Conservation (phyloP, 2,113 vertebrate genomes). For the Sander vitreus region DNA sequence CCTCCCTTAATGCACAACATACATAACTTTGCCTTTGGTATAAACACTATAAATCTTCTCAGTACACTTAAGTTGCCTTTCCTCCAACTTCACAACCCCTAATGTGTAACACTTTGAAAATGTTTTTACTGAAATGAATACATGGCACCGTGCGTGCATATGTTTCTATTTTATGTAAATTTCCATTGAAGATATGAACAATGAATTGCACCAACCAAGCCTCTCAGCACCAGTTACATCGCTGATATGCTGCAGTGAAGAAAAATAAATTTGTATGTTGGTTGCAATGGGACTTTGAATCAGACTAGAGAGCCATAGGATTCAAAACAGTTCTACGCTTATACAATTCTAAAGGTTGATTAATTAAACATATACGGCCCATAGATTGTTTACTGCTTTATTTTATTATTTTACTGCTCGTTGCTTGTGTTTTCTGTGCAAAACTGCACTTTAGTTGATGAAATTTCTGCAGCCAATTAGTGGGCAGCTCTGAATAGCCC, state of each 20-base stretch:
- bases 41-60: conserved; percentile 51
- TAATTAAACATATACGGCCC: conserved; percentile 17
- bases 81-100: conserved; percentile 14
- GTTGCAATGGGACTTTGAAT: conserved; percentile 11
- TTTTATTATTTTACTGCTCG: no score
- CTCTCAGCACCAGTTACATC: conserved; percentile 1
- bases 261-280: conserved; percentile 21
- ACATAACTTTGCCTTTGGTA: conserved; percentile 35
- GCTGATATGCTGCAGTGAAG: conserved; percentile 15
- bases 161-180: conserved; percentile 5
- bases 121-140: not conserved
- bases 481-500: conserved; percentile 30
- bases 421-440: conserved; percentile 47
- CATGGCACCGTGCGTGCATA: not conserved
- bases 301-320: conserved; percentile 16
- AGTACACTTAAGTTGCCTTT: not conserved
- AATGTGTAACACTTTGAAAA: conserved; percentile 13
- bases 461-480: conserved; percentile 67
- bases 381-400: conserved; percentile 58
- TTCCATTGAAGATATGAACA: conserved; percentile 24
- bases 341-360: conserved; percentile 17
- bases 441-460: conserved; percentile 67
- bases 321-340: conserved; percentile 49
- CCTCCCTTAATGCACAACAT: conserved; percentile 34
- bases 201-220: not conserved